Evolutionary conservation across 2,113 vertebrate species (phyloP).

Genomic region (Prochilodus magdalenae): DNA sequence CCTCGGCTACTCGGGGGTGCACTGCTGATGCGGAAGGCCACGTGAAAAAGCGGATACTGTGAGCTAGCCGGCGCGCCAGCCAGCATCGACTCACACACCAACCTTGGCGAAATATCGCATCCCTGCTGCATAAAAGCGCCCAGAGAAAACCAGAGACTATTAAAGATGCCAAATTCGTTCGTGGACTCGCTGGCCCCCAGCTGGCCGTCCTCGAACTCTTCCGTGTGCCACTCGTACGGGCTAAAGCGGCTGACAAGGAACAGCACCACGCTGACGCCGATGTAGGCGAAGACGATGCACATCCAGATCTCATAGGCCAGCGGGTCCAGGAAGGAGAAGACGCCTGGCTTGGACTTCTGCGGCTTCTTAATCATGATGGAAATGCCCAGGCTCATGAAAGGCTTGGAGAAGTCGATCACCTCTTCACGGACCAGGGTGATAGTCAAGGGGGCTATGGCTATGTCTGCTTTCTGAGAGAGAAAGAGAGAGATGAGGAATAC

Average conservation of each 20-base stretch:
- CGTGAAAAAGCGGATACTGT: slow-evolving; percentile 72
- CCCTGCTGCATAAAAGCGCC: slow-evolving; percentile 94
- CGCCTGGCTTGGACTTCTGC: slow-evolving; percentile 97
- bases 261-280: slow-evolving; percentile 97
- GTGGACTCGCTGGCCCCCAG: slow-evolving; percentile 94
- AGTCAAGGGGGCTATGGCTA: slow-evolving; percentile 93
- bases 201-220: slow-evolving; percentile 97
- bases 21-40: slow-evolving; percentile 64
- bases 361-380: slow-evolving; percentile 99
- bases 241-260: slow-evolving; percentile 99
- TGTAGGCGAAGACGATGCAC: slow-evolving; percentile 99
- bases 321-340: slow-evolving; percentile 97
- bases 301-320: slow-evolving; percentile 99
- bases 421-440: slow-evolving; percentile 97
- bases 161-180: slow-evolving; percentile 99
- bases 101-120: slow-evolving; percentile 96
- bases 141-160: slow-evolving; percentile 97
- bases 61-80: slow-evolving; percentile 22
- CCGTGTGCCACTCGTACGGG: slow-evolving; percentile 97
- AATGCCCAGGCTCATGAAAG: slow-evolving; percentile 98
- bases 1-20: slow-evolving; percentile 21
- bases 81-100: slow-evolving; percentile 73
- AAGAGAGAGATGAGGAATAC: not conserved
- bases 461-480: slow-evolving; percentile 91
- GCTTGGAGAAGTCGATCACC: slow-evolving; percentile 99